Conservation (phyloP, 1,140 invertebrate genomes). For the Anoplolepis gracilipes region DNA sequence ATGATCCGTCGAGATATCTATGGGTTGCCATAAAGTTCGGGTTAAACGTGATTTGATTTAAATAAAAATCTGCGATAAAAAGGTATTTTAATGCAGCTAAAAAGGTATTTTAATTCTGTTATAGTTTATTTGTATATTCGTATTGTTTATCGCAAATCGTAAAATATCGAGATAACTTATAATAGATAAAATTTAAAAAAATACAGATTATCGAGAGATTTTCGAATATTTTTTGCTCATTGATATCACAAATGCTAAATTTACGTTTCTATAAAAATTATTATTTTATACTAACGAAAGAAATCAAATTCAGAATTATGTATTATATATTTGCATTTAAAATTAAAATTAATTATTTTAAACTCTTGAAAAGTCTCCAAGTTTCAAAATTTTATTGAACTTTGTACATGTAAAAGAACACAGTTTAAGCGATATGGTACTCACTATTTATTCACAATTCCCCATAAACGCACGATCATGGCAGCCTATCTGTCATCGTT, state of each 20-base stretch:
- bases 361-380: neutral
- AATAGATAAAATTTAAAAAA: too few species aligned
- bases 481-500: constrained; percentile 24
- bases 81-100: neutral
- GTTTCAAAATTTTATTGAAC: neutral
- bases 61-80: constrained; percentile 25
- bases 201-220: neutral
- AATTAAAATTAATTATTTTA: neutral
- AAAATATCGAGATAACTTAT: neutral
- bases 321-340: neutral
- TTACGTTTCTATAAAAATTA: neutral
- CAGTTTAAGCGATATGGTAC: neutral
- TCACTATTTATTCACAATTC: neutral
- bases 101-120: too few species aligned
- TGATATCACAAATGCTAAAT: neutral
- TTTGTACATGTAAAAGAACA: neutral
- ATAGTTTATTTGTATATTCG: neutral
- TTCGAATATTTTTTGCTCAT: neutral
- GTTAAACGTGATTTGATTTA: constrained; percentile 28
- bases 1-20: constrained; percentile 41
- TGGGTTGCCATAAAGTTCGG: neutral
- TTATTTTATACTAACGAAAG: neutral
- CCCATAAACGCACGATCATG: constrained; percentile 5
- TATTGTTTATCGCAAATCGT: constrained; percentile 1
- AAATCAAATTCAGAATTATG: constrained; percentile 1